Base-by-base conservation (phyloP, 2,888 invertebrate species). In the Orchesellides sinensis region DNA sequence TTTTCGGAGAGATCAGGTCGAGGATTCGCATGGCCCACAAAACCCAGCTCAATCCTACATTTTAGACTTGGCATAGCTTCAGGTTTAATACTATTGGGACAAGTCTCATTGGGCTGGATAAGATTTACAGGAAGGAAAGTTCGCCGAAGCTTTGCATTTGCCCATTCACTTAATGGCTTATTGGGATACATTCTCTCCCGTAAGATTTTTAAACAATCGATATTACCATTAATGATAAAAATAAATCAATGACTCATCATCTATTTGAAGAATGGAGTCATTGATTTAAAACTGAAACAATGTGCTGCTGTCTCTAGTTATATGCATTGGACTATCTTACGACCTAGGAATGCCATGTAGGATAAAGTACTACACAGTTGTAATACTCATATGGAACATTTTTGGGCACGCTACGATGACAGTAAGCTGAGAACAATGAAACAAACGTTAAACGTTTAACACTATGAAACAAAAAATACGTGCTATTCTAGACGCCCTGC, bases 51-150 rank as follows among this genome's bases (percentile, higher is more conserved):
- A 8, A n/a, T 17, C 12, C 8, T 49, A 23, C 70, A 79, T 29
- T 72, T 23, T 49, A 69, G 29, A 17, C 3, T 70, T 8, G 79
- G 79, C 0, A 19, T 54, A 10, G 19, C 40, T 12, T 52, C 65
- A n/a, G n/a, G n/a, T 0, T 1, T 47, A 4, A 10, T 79, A 8
- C 0, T 32, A 21, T 35, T 63, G 5, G n/a, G n/a, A 0, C 79
- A 70, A n/a, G 45, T 72, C n/a, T n/a, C n/a, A n/a, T n/a, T n/a
- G n/a, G n/a, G 79, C 5, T 69, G 79, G 70, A 27, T 79, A 10
- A 35, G 72, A 61, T 72, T 45, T 63, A 17, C 19, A 6, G 70
- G 79, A 14, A 5, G 52, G 29, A 79, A 63, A 25, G 6, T 52
- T 17, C 35, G 79, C 25, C 47, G 79, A 21, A 21, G 10, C 2